Percentiles rank a stretch among this genome's conserved stretches.
Evolutionary conservation across 1,140 invertebrate genomes (phyloP).

Genomic region (Leptonema lineaticorne): DNA sequence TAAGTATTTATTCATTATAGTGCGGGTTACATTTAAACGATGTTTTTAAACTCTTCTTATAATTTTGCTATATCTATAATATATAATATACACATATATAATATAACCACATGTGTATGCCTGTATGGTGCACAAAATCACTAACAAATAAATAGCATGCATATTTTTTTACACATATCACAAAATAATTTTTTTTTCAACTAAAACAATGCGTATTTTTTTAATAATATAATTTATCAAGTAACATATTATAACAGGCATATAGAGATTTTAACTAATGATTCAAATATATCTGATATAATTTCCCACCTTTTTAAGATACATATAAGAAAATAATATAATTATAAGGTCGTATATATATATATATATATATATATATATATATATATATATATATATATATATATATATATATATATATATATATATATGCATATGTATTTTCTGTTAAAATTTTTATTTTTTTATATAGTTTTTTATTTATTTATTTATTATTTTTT

Average conservation of each 20-base stretch:
- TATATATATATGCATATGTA: not conserved
- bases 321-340: not conserved
- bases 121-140: not conserved
- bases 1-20: slow-evolving; percentile 36
- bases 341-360: no score
- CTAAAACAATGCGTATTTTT: not conserved
- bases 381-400: no score
- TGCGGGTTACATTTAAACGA: slow-evolving; percentile 33
- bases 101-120: not conserved
- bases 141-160: not conserved
- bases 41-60: slow-evolving; percentile 7
- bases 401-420: no score
- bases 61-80: slow-evolving; percentile 5
- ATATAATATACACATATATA: not conserved
- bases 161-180: not conserved
- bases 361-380: no score
- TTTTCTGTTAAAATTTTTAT: not conserved
- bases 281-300: slow-evolving; percentile 5
- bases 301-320: not conserved
- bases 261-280: not conserved
- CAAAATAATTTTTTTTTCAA: no score
- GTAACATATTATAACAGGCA: not conserved
- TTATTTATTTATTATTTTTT: no score
- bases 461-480: no score
- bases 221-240: slow-evolving; percentile 6